phyloP scores from a whole-genome alignment of 2,888 invertebrate genomes.

The Ariolimax columbianus region DNA sequence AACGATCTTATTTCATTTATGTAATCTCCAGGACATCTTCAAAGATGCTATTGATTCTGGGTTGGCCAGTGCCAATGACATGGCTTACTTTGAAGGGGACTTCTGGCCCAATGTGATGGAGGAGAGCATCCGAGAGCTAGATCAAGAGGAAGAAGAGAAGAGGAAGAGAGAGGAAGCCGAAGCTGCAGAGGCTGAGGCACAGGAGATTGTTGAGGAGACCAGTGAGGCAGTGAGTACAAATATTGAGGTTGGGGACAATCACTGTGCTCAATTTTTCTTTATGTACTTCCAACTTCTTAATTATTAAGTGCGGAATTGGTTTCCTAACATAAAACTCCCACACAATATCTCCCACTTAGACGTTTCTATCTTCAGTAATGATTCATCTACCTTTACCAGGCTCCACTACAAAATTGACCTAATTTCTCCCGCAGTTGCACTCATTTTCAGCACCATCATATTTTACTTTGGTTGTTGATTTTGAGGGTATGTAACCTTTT shows the following conservation, averaged over 20 bases:
- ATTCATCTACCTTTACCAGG: too few species aligned
- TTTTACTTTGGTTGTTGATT: too few species aligned
- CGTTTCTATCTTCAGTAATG: too few species aligned
- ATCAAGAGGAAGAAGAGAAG: conserved; percentile 98
- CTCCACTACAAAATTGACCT: too few species aligned
- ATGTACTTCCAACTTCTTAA: too few species aligned
- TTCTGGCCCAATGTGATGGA: conserved; percentile 99
- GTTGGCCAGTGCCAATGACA: conserved; percentile 82
- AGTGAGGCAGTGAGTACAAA: conserved; percentile 49
- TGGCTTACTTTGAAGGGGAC: conserved; percentile 85
- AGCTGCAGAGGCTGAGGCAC: conserved; percentile 85
- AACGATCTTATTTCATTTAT: not conserved
- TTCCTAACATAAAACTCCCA: too few species aligned
- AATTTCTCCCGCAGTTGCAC: too few species aligned
- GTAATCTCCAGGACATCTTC: conserved; percentile 80
- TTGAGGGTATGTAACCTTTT: too few species aligned
- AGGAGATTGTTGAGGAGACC: conserved; percentile 80
- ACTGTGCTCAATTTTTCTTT: too few species aligned
- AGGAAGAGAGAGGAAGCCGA: conserved; percentile 93
- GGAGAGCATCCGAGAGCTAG: conserved; percentile 98
- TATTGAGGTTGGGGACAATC: not conserved
- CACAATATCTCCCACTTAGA: too few species aligned
- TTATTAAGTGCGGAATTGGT: too few species aligned
- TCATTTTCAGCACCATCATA: too few species aligned
- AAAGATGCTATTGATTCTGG: conserved; percentile 99